Evolutionary conservation across 2,888 invertebrate species (phyloP).

Genomic region (Euproctis similis): DNA sequence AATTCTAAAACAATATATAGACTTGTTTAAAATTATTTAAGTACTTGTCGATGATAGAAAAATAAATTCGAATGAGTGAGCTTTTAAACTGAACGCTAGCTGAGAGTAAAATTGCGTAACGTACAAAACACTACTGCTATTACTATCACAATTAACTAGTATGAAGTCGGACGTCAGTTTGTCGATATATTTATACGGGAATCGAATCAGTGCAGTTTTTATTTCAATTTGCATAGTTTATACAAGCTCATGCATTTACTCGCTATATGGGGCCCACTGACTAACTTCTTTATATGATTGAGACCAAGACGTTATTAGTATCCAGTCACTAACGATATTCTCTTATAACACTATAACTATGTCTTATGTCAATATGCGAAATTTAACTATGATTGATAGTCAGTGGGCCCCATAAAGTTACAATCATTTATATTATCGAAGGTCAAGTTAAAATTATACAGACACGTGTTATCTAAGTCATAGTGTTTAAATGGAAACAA

Average conservation of each 20-base stretch:
- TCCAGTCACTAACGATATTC: too few relatives aligned
- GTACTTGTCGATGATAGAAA: not conserved
- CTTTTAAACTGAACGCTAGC: conserved; percentile 27
- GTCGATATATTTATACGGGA: conserved; percentile 20
- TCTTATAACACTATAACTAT: too few relatives aligned
- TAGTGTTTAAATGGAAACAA: conserved; percentile 58
- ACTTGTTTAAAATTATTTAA: not conserved
- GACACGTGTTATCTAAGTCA: conserved; percentile 37
- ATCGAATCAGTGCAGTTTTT: conserved; percentile 20
- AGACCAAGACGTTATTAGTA: too few relatives aligned
- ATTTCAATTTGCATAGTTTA: conserved; percentile 12
- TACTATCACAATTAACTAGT: conserved; percentile 31
- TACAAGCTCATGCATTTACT: conserved; percentile 58
- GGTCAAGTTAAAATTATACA: conserved; percentile 25
- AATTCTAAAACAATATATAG: too few relatives aligned
- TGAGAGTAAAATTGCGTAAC: conserved; percentile 32
- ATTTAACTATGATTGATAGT: too few relatives aligned
- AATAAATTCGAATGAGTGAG: not conserved
- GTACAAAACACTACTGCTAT: conserved; percentile 25
- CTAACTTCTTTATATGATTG: too few relatives aligned
- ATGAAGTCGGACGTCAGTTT: conserved; percentile 36
- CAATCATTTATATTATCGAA: too few relatives aligned
- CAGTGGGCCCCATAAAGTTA: too few relatives aligned
- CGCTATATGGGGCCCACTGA: too few relatives aligned
- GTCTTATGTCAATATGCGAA: too few relatives aligned